Conservation (phyloP, 2,113 vertebrate species). For the Platichthys stellatus region DNA sequence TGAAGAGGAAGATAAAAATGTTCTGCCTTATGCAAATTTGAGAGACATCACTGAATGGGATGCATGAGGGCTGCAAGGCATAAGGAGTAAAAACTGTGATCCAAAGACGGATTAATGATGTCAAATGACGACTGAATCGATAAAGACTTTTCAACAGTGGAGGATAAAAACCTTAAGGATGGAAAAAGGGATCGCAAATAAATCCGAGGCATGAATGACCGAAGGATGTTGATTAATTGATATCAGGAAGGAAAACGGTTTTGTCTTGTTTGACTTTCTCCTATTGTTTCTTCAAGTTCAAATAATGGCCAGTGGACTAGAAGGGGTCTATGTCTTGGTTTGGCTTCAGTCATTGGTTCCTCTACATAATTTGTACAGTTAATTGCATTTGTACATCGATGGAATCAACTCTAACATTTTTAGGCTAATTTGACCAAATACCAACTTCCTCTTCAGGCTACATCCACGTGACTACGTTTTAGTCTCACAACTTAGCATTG, state of each 20-base stretch:
- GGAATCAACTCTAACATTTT: neutral
- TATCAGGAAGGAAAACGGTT: neutral
- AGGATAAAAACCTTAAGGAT: neutral
- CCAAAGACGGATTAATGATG: conserved; percentile 21
- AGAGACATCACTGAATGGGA: neutral
- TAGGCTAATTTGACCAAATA: neutral
- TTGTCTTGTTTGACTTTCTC: conserved; percentile 42
- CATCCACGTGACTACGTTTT: neutral
- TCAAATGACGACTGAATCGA: neutral
- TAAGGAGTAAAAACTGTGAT: neutral
- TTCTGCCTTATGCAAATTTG: neutral
- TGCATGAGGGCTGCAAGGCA: neutral
- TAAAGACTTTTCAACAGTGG: neutral
- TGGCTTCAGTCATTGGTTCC: neutral
- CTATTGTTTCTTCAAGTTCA: conserved; percentile 20
- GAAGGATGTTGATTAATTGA: neutral
- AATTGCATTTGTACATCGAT: too few relatives aligned
- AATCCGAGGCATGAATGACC: neutral
- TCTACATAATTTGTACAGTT: neutral
- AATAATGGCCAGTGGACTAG: conserved; percentile 39
- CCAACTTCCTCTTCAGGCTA: too few relatives aligned
- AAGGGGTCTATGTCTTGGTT: conserved; percentile 41
- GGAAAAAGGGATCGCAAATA: neutral
- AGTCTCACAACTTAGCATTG: too few relatives aligned
- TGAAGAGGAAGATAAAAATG: neutral